These are phyloP conservation scores for Torymus auratus DNA, from an alignment of 2,888 invertebrate genomes.

Conservation along the genomic window DNA sequence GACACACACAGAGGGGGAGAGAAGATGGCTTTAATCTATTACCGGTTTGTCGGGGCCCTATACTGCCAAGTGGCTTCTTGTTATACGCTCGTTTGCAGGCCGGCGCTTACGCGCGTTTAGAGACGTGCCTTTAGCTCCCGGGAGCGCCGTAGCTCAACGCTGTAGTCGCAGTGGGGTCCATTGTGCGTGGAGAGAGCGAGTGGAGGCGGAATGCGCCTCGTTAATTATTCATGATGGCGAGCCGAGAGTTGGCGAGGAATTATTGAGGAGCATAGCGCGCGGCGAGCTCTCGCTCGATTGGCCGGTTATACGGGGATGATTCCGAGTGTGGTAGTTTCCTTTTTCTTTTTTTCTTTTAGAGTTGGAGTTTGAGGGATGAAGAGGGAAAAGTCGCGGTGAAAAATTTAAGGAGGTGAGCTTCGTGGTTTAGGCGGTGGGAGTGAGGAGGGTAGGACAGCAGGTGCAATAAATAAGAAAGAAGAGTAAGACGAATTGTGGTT, in stretches of 20 bases:
- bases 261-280: neutral
- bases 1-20: constrained; percentile 58
- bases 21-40: constrained; percentile 76
- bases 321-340: too few species aligned
- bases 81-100: constrained; percentile 71
- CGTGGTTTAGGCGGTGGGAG: too few species aligned
- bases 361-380: too few species aligned
- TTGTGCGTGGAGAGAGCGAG: neutral
- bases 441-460: too few species aligned
- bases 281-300: neutral
- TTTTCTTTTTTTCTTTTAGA: too few species aligned
- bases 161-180: too few species aligned
- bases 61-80: constrained; percentile 74
- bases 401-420: too few species aligned
- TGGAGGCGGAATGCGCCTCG: constrained; percentile 1
- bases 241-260: constrained; percentile 24
- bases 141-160: neutral
- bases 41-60: constrained; percentile 61
- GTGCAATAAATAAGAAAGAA: too few species aligned
- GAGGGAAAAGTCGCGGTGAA: too few species aligned
- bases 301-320: too few species aligned
- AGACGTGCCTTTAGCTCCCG: neutral
- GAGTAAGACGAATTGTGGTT: too few species aligned
- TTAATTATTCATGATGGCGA: constrained; percentile 36
- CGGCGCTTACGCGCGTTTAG: constrained; percentile 23